A percentile compares a stretch with the other conserved stretches of the same genome.
Evolutionary conservation across 2,113 vertebrate species (phyloP).

Genomic region (Syrrhaptes paradoxus): DNA sequence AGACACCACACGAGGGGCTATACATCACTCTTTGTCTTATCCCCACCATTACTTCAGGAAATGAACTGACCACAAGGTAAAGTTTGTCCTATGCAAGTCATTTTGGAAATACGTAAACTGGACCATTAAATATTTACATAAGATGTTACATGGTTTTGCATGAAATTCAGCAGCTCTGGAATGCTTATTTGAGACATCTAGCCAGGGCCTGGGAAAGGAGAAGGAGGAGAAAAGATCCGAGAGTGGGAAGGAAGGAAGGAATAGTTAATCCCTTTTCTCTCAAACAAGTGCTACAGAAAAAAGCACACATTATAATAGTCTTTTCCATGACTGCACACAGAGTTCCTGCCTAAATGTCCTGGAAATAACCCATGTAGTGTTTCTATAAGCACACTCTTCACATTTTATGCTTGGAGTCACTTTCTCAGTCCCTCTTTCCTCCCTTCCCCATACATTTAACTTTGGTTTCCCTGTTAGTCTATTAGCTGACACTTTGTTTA

Average conservation of each 20-base stretch:
- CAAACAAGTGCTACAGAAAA: not conserved
- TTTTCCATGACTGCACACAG: slow-evolving; percentile 2
- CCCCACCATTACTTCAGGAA: not conserved
- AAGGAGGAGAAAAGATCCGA: not conserved
- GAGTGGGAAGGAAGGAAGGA: not conserved
- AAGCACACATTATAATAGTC: not conserved
- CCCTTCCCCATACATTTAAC: not conserved
- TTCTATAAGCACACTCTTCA: not conserved
- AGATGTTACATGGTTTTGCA: not conserved
- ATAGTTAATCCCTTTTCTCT: slow-evolving; percentile 16
- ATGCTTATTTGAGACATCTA: not conserved
- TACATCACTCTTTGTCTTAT: not conserved
- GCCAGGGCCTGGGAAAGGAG: not conserved
- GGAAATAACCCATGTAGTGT: not conserved
- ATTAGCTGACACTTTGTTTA: not conserved
- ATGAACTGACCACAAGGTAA: not conserved
- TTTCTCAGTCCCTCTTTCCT: not conserved
- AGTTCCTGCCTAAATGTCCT: not conserved
- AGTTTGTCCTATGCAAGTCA: not conserved
- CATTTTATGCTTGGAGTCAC: not conserved
- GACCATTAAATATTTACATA: slow-evolving; percentile 46
- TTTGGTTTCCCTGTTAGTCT: not conserved
- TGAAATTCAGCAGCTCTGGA: not conserved
- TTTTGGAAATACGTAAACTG: not conserved
- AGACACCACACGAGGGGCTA: not conserved